phyloP scores from a whole-genome alignment of 2,113 vertebrate species.

The Mesoclemmys tuberculata region DNA sequence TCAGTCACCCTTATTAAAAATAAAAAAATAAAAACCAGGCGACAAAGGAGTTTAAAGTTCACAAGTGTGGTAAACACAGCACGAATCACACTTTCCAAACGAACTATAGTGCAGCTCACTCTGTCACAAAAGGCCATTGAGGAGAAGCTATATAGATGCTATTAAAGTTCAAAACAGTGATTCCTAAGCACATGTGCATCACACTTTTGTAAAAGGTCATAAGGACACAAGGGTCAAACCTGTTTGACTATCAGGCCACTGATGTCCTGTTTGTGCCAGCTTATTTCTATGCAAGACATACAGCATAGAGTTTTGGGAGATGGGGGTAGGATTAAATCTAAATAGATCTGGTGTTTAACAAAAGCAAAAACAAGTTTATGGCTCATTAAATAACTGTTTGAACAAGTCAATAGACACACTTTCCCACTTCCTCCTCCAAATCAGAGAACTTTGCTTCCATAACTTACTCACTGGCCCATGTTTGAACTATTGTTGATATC shows the following conservation, averaged over 20 bases:
- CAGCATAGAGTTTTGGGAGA: slow-evolving; percentile 77
- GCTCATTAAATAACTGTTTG: slow-evolving; percentile 50
- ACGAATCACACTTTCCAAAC: slow-evolving; percentile 89
- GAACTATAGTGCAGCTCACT: slow-evolving; percentile 85
- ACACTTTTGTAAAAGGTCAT: slow-evolving; percentile 76
- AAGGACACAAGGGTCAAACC: slow-evolving; percentile 83
- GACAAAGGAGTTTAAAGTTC: slow-evolving; percentile 86
- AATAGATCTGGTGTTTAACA: slow-evolving; percentile 73
- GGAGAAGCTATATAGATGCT: slow-evolving; percentile 85
- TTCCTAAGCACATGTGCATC: slow-evolving; percentile 81
- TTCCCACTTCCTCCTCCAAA: not conserved
- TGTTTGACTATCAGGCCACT: slow-evolving; percentile 82
- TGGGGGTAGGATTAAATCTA: slow-evolving; percentile 62
- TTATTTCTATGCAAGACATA: slow-evolving; percentile 86
- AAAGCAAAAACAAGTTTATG: slow-evolving; percentile 63
- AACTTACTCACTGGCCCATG: slow-evolving; percentile 3
- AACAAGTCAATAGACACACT: slow-evolving; percentile 24
- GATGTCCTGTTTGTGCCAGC: slow-evolving; percentile 81
- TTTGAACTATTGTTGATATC: not conserved
- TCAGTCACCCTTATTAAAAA: slow-evolving; percentile 91
- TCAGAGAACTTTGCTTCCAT: slow-evolving; percentile 15
- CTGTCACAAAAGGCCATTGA: slow-evolving; percentile 84
- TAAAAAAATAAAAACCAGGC: slow-evolving; percentile 81
- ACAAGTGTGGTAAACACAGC: slow-evolving; percentile 89
- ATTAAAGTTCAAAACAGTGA: slow-evolving; percentile 85